These are phyloP conservation scores for Ciconia stormi DNA, from an alignment of 2,113 vertebrate genomes.

Conservation along the genomic window DNA sequence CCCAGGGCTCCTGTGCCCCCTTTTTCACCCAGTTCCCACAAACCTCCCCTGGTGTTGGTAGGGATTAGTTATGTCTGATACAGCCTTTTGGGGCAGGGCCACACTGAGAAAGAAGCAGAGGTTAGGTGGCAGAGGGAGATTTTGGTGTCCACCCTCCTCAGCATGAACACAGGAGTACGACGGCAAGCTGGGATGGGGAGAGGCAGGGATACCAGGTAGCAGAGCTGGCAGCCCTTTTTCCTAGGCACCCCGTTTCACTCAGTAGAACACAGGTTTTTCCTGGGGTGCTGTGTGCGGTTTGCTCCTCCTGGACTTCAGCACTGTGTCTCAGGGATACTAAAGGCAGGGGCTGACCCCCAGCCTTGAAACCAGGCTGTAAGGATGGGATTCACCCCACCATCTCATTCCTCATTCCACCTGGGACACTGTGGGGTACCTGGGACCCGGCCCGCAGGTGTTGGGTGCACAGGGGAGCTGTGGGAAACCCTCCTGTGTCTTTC, in stretches of 20 bases:
- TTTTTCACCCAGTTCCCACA: neutral
- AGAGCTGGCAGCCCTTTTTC: neutral
- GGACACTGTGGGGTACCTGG: neutral
- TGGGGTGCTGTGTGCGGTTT: neutral
- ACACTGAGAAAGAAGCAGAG: neutral
- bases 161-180: neutral
- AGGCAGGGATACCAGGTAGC: neutral
- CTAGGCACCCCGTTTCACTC: neutral
- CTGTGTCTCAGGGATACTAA: neutral
- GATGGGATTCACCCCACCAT: neutral
- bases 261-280: neutral
- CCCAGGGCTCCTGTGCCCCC: rapidly evolving
- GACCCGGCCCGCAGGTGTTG: rapidly evolving
- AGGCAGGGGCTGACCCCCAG: neutral
- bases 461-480: neutral
- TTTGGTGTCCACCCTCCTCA: neutral
- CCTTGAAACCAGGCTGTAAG: neutral
- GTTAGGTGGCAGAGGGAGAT: neutral
- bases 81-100: neutral
- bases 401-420: neutral
- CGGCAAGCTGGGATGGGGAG: neutral
- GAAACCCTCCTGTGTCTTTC: neutral
- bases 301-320: neutral
- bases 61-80: neutral
- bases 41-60: neutral